phyloP scores from a whole-genome alignment of 2,113 vertebrate genomes.

The Centropus unirufus region DNA sequence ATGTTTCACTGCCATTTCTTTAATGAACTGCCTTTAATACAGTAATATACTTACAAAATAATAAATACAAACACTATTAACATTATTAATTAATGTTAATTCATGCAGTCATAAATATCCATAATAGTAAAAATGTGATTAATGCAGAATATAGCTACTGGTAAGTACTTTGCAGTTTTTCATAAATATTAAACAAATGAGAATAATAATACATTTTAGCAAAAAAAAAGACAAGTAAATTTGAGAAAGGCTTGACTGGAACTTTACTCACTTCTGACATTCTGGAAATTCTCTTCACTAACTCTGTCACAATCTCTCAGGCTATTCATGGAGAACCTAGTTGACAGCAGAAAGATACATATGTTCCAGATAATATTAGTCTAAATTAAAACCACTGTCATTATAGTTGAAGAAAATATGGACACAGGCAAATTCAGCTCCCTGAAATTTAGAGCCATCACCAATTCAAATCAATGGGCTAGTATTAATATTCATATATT shows the following conservation, averaged over 20 bases:
- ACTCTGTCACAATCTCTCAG: constrained; percentile 16
- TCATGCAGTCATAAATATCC: neutral
- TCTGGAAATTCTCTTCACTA: constrained; percentile 16
- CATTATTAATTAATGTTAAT: neutral
- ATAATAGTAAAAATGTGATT: neutral
- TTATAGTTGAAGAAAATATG: constrained; percentile 36
- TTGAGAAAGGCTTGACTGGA: neutral
- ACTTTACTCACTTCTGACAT: constrained; percentile 4
- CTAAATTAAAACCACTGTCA: constrained; percentile 32
- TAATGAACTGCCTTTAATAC: neutral
- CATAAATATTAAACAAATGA: constrained; percentile 4
- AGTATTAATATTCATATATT: constrained; percentile 41
- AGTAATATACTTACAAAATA: neutral
- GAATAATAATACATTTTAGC: neutral
- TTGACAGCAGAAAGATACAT: constrained; percentile 43
- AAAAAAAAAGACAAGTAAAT: neutral
- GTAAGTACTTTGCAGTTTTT: neutral
- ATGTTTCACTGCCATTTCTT: neutral
- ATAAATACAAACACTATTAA: neutral
- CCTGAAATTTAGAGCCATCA: constrained; percentile 28
- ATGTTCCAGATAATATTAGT: constrained; percentile 29
- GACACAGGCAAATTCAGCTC: constrained; percentile 10
- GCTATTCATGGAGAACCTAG: constrained; percentile 27
- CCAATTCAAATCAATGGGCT: constrained; percentile 1
- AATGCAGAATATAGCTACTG: neutral